Evolutionary conservation across 2,797 vertebrate species (phyloP), one percentile per base, ranked within the genome.

Genomic region (Micrastur ruficollis): DNA sequence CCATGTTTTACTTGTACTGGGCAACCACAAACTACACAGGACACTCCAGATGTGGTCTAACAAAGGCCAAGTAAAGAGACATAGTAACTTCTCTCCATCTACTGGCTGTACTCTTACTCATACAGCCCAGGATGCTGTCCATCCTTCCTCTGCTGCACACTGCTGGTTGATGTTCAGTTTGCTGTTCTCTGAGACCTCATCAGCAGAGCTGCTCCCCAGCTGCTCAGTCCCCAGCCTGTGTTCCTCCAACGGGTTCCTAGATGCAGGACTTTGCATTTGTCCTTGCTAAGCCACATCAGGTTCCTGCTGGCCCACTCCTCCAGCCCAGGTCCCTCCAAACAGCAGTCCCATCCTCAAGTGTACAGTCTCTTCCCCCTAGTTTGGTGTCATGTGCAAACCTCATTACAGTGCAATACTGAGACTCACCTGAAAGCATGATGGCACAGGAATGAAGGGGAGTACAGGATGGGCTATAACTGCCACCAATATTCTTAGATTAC

Each of bases 351-450:
- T 25, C 49, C 44, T 46, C 68, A 21, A 11, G 32, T 6, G 23
- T 14, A 20, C 2, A 11, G n/a, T 7, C 34, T 36, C 46, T 18
- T 27, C 20, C 63, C 29, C 20, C 23, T 11, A 3, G 2, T 25
- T 32, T 23, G 52, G 23, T 22, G 71, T 31, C 59, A 32, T 22
- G 9, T 12, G 20, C 59, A 62, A 70, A 85, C 58, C 63, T 52
- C 23, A 2, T 2, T 0, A 26, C 13, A 21, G 46, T 6, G 32
- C 40, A 31, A 8, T 2, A 20, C 23, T 3, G 8, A 62, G 73
- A 38, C 46, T 27, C 12, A 40, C 5, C 49, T 50, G 49, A 36
- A 34, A 31, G 31, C 2, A 0, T 18, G 26, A 1, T 5, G 9
- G 26, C 55, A 42, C 38, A 47, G 66, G 49, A 63, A 19, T 21